Evolutionary conservation across 1,140 invertebrate species (phyloP), one percentile per base, ranked within the genome.

Genomic region (Achroia grisella): DNA sequence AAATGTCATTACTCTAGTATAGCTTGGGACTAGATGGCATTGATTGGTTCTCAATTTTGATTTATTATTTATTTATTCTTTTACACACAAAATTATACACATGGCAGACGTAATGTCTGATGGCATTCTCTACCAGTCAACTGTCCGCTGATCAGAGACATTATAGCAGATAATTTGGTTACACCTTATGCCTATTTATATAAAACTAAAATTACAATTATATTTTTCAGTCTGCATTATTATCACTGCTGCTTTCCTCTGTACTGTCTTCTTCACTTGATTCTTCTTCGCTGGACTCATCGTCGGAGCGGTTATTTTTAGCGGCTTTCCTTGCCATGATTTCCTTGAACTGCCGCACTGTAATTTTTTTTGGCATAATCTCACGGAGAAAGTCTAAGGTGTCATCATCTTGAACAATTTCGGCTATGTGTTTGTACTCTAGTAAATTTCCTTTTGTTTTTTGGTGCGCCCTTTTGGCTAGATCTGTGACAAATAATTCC

Each of bases 321-420:
- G 67, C 48, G 0, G 74, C 70, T 61, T 91, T 91, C 28, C 87
- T 89, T 0, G 88, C 88, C 89, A 92, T 90, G 56, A 91, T 77
- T 68, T 90, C 87, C 60, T 91, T 91, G 42, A 88, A 92, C 61
- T 91, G 86, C 29, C 86, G 74, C 0, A 92, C 90, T 2, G 91
- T 91, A 10, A 93, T 92, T 63, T 93, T 93, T 43, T 88, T 86
- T 0, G 91, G 91, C 87, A 93, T 89, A 44, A 92, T 92, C 69
- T 93, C 91, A 30, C 89, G 75, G 2, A 93, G 63, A 62, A 93
- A 93, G 52, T 92, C 90, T 42, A 92, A 79, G 1, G 86, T 90
- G 23, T 91, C 89, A 56, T 90, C 89, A 1, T 87, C 87, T 64
- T 92, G 89, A 0, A 92, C 91, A 0, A 92, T 86, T 52, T 92